phyloP scores from a whole-genome alignment of 2,888 invertebrate species.

The Platypus cylindrus region DNA sequence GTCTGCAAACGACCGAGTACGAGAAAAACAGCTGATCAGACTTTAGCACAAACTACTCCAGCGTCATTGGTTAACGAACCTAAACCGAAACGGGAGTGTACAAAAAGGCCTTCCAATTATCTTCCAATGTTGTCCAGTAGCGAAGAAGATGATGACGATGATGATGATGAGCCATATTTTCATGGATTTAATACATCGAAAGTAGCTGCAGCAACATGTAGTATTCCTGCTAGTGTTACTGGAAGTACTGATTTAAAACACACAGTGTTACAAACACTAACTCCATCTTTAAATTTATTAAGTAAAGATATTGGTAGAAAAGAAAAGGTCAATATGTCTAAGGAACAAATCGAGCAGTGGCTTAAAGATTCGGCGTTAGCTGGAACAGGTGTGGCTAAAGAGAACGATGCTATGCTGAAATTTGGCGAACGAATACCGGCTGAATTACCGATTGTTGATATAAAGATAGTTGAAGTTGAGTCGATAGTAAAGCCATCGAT shows the following conservation, averaged over 20 bases:
- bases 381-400: conserved; percentile 28
- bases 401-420: conserved; percentile 31
- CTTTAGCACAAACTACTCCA: conserved; percentile 5
- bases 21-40: conserved; percentile 8
- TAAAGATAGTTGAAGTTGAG: conserved; percentile 6
- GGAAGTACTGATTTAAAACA: conserved; percentile 16
- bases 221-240: too few relatives aligned
- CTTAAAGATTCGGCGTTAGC: conserved; percentile 34
- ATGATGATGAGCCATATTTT: conserved; percentile 29
- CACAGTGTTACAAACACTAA: conserved; percentile 8
- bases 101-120: conserved; percentile 32
- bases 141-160: conserved; percentile 41
- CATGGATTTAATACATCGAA: conserved; percentile 25
- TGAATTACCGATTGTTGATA: conserved; percentile 21
- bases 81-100: conserved; percentile 33
- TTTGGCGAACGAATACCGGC: conserved; percentile 30
- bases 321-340: conserved; percentile 50
- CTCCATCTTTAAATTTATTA: conserved; percentile 30
- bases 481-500: conserved; percentile 6
- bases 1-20: conserved; percentile 1
- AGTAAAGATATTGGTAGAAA: conserved; percentile 31
- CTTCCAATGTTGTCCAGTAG: conserved; percentile 31
- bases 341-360: conserved; percentile 58
- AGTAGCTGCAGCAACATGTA: too few relatives aligned
- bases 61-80: conserved; percentile 14